A percentile compares a stretch with the other conserved stretches of the same genome.
phyloP scores from a whole-genome alignment of 2,113 vertebrate species.

The Larimichthys polyactis region DNA sequence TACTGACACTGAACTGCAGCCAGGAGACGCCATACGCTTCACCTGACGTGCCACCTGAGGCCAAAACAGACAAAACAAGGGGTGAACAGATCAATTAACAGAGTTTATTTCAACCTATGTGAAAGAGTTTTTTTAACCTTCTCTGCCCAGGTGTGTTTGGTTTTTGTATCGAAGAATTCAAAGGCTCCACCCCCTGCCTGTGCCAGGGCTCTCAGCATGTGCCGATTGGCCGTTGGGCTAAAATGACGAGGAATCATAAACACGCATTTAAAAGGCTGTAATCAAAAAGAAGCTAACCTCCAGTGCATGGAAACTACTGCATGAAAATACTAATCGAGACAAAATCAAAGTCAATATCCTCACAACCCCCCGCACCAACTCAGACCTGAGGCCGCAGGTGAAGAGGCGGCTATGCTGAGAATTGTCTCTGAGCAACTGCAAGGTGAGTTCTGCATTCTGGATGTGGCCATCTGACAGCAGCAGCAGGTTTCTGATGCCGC shows the following conservation, averaged over 20 bases:
- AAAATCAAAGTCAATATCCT: background rate
- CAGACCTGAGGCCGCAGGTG: constrained; percentile 89
- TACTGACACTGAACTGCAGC: constrained; percentile 88
- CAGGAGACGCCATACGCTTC: constrained; percentile 80
- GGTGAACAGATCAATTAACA: background rate
- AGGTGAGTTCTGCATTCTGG: constrained; percentile 84
- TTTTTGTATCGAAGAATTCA: constrained; percentile 90
- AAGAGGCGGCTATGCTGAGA: constrained; percentile 88
- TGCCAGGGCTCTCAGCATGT: constrained; percentile 89
- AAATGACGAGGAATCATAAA: constrained; percentile 13
- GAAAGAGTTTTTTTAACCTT: constrained; percentile 84
- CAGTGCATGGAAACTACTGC: background rate
- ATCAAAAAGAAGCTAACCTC: background rate
- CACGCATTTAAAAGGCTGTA: background rate
- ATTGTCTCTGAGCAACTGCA: constrained; percentile 84
- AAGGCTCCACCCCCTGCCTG: constrained; percentile 88
- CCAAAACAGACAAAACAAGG: background rate
- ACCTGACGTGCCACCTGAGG: constrained; percentile 84
- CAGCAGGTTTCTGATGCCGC: constrained; percentile 85
- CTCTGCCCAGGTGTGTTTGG: constrained; percentile 87
- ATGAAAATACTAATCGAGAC: background rate
- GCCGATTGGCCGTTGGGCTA: constrained; percentile 89
- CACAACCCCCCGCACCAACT: background rate
- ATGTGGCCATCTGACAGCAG: constrained; percentile 91
- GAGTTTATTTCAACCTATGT: background rate